Evolutionary conservation across 2,113 vertebrate genomes (phyloP).

Genomic region (Microtus pennsylvanicus): DNA sequence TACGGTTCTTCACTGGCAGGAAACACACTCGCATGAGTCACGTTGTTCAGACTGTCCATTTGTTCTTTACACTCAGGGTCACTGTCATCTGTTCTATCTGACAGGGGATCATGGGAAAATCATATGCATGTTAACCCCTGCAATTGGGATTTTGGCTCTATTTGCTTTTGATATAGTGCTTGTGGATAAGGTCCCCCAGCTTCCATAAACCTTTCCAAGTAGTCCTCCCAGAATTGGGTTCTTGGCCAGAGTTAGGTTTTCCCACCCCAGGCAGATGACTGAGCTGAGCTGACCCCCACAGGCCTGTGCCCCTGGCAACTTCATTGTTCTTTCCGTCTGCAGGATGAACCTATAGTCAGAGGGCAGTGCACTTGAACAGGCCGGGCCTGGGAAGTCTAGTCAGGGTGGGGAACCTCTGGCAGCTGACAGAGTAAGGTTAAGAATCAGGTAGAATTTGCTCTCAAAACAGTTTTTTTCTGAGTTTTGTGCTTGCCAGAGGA

Average conservation of each 20-base stretch:
- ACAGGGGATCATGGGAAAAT: conserved; percentile 28
- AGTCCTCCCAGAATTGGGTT: not conserved
- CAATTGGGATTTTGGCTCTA: conserved; percentile 21
- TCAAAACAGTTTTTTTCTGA: conserved; percentile 40
- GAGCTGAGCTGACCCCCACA: conserved; percentile 9
- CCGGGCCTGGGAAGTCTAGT: not conserved
- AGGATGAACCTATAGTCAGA: not conserved
- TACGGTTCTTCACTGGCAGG: conserved; percentile 4
- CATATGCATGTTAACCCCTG: not conserved
- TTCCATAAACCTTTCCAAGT: conserved; percentile 39
- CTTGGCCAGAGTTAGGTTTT: conserved; percentile 43
- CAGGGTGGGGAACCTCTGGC: rapidly evolving
- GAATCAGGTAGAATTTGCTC: not conserved
- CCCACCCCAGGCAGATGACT: conserved; percentile 5
- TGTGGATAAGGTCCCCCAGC: not conserved
- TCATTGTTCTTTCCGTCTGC: conserved; percentile 54
- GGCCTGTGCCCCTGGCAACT: conserved; percentile 7
- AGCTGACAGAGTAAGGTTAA: conserved; percentile 8
- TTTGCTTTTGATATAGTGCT: conserved; percentile 49
- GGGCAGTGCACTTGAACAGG: not conserved
- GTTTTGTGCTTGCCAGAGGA: conserved; percentile 19
- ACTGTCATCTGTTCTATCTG: not conserved
- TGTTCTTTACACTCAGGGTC: not conserved
- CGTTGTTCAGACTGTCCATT: not conserved
- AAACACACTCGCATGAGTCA: too few species aligned